Evolutionary conservation across 2,113 vertebrate species (phyloP).

Genomic region (Baryphthengus martii): DNA sequence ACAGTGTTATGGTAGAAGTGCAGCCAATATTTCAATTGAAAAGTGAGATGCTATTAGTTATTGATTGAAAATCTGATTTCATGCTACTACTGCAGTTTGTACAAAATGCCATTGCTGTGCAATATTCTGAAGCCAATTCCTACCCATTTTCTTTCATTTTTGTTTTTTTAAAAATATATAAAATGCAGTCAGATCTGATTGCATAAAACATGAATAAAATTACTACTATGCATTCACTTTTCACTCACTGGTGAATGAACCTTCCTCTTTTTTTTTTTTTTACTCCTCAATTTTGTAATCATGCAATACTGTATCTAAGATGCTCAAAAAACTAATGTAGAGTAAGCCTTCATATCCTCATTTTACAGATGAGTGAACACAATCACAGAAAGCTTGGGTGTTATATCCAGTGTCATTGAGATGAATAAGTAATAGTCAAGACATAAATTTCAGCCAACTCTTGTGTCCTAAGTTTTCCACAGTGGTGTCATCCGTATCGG

Average conservation of each 20-base stretch:
- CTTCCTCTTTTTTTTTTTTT: neutral
- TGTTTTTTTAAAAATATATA: neutral
- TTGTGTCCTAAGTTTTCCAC: neutral
- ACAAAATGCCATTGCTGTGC: neutral
- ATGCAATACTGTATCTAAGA: neutral
- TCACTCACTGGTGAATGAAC: neutral
- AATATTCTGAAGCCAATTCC: neutral
- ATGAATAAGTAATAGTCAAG: neutral
- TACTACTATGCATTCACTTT: neutral
- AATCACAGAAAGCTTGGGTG: neutral
- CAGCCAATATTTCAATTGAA: neutral
- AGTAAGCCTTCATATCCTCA: conserved; percentile 15
- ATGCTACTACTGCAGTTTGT: neutral
- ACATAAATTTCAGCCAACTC: neutral
- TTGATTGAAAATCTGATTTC: neutral
- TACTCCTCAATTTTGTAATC: neutral
- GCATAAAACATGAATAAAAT: neutral
- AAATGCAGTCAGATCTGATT: neutral
- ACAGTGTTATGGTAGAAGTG: neutral
- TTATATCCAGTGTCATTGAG: neutral
- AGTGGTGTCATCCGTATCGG: neutral
- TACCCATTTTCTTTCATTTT: neutral
- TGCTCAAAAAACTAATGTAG: neutral
- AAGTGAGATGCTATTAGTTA: neutral
- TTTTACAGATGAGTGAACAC: conserved; percentile 7